Conservation (phyloP, 2,797 vertebrate genomes). For the Gobio occitaniae region DNA sequence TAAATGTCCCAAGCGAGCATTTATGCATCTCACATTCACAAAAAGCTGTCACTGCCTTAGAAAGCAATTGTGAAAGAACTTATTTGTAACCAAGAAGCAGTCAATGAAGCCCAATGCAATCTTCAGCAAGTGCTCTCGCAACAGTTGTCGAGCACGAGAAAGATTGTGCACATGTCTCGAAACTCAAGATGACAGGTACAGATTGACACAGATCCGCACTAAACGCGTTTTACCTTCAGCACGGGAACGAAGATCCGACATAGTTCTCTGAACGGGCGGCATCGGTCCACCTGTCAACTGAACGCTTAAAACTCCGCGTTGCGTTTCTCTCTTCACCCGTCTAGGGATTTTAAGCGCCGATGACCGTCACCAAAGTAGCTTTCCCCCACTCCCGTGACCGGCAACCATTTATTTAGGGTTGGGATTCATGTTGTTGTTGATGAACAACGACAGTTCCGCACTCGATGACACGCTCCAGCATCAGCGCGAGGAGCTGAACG, state of each 20-base stretch:
- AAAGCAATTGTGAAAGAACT: slow-evolving; percentile 9
- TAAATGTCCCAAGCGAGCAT: background rate
- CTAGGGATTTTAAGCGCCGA: slow-evolving; percentile 60
- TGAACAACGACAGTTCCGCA: slow-evolving; percentile 54
- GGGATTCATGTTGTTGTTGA: slow-evolving; percentile 57
- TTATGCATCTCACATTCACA: background rate
- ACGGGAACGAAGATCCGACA: slow-evolving; percentile 91
- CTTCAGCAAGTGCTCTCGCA: slow-evolving; percentile 16
- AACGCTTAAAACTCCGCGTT: slow-evolving; percentile 57
- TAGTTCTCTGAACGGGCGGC: slow-evolving; percentile 90
- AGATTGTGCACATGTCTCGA: slow-evolving; percentile 23
- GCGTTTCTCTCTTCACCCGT: slow-evolving; percentile 61
- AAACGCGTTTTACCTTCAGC: slow-evolving; percentile 84
- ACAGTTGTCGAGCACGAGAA: slow-evolving; percentile 50
- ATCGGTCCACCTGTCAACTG: slow-evolving; percentile 81
- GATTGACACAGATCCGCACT: background rate
- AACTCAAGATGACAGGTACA: slow-evolving; percentile 24
- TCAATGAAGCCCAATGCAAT: background rate
- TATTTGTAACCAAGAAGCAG: background rate
- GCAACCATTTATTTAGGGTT: slow-evolving; percentile 39
- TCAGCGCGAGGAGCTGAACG: background rate
- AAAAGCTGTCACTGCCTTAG: background rate
- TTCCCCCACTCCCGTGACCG: slow-evolving; percentile 57
- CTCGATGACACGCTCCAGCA: slow-evolving; percentile 46
- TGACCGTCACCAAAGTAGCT: slow-evolving; percentile 55